Evolutionary conservation across 2,797 vertebrate species (phyloP), one percentile per base, ranked within the genome.

Genomic region (Allobates femoralis): DNA sequence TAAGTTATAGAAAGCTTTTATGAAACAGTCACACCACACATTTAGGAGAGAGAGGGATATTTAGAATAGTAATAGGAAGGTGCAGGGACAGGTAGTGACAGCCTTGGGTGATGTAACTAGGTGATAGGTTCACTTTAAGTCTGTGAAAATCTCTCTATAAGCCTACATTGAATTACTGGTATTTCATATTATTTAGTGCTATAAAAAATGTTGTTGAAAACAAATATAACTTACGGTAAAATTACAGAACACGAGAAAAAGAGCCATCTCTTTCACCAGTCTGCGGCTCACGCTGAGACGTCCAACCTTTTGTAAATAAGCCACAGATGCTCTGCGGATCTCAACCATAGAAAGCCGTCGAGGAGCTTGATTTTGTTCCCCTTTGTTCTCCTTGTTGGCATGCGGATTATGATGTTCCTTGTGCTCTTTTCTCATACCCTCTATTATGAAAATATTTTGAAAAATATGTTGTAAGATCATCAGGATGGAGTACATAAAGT

Each of bases 391-490:
- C 51, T 51, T 79, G 6, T 23, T 3, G 28, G 16, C 15, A 19
- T 34, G 46, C 53, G 30, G 55, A 3, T 81, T 19, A 11, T 12
- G 46, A 37, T 34, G 51, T 3, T 28, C 56, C 12, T 94, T 90
- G 89, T 97, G 95, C 28, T 79, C 75, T 15, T 78, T 78, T 26
- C 26, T 79, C 81, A 97, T 94, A 19, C 96, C 96, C 0, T 97
- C 94, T 0, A 99, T 96, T 88, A 98, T 96, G 90, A 98, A 98
- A 90, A 97, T 89, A 28, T 97, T 99, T 90, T 99, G 97, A 15
- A 95, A 91, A 56, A 97, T 90, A 88, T 95, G 94, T 92, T 98
- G 96, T 87, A 97, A 85, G 88, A 98, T 94, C 56, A 96, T 93
- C 85, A 97, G 91, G 73, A 97, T 87, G 0, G 96, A 96, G 88